These are phyloP conservation scores for Rhagologus leucostigma DNA, from an alignment of 2,113 vertebrate genomes.

Conservation along the genomic window DNA sequence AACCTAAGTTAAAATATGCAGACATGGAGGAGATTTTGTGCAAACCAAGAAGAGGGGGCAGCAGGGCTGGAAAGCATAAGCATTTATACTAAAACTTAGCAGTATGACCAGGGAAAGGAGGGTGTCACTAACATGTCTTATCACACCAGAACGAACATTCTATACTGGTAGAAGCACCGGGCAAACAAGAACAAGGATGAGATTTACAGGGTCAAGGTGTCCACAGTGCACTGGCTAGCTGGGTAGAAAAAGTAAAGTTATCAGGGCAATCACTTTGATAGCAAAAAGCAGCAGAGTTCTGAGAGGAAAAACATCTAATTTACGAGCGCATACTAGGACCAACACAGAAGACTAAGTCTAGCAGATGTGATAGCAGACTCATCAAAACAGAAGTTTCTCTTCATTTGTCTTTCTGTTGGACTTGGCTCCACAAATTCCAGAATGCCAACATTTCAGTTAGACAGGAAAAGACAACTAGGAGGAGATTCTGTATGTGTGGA, in stretches of 20 bases:
- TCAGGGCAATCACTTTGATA: background rate
- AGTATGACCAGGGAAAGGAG: background rate
- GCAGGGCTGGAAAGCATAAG: background rate
- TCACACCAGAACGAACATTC: fast-evolving
- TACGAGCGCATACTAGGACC: background rate
- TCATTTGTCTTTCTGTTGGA: background rate
- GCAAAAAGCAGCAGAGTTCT: background rate
- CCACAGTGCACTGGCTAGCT: background rate
- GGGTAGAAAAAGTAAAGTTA: background rate
- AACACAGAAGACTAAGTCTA: background rate
- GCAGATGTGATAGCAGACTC: background rate
- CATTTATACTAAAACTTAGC: background rate
- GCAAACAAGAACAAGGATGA: background rate
- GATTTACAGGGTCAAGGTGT: background rate
- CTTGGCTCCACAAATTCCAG: background rate
- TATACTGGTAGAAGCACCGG: background rate
- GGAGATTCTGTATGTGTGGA: background rate
- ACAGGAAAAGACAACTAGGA: background rate
- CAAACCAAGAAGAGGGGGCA: background rate
- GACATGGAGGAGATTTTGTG: background rate
- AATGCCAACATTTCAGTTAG: background rate
- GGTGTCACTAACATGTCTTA: background rate
- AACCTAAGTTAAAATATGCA: background rate
- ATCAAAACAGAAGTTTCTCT: background rate
- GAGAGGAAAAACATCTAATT: background rate